Conservation (phyloP, 2,888 invertebrate genomes). For the Tanypteryx hageni region DNA sequence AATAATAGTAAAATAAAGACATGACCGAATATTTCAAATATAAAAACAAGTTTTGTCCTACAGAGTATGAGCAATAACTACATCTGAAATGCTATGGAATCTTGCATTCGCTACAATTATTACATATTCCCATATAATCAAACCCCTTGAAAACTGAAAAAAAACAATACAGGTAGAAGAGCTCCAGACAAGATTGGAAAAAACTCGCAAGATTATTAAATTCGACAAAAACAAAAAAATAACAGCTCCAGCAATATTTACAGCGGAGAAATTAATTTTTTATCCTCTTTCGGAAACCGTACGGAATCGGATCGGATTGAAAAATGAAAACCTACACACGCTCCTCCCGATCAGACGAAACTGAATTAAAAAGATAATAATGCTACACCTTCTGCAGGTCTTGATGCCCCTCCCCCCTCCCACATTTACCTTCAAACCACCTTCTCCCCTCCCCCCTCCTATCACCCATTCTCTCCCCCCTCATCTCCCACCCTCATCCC, state of each 20-base stretch:
- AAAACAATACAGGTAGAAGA: no score
- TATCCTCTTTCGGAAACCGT: not conserved
- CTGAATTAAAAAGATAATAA: conserved; percentile 35
- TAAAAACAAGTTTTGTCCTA: no score
- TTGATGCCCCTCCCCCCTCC: not conserved
- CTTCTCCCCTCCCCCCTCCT: not conserved
- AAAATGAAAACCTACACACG: conserved; percentile 1
- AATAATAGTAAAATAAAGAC: no score
- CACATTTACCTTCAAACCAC: not conserved
- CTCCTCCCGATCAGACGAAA: conserved; percentile 5
- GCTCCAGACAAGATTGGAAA: not conserved
- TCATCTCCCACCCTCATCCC: not conserved
- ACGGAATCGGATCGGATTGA: conserved; percentile 3
- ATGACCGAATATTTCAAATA: no score
- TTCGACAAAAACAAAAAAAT: not conserved
- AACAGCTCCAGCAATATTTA: not conserved
- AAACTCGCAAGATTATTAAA: not conserved
- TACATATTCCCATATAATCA: no score
- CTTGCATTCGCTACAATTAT: no score
- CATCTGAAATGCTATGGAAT: no score
- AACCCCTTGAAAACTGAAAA: no score
- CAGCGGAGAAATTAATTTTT: not conserved
- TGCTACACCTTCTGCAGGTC: conserved; percentile 15
- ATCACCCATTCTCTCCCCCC: not conserved
- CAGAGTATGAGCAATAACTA: no score